phyloP scores from a whole-genome alignment of 2,888 invertebrate species.

The Ischnura elegans region DNA sequence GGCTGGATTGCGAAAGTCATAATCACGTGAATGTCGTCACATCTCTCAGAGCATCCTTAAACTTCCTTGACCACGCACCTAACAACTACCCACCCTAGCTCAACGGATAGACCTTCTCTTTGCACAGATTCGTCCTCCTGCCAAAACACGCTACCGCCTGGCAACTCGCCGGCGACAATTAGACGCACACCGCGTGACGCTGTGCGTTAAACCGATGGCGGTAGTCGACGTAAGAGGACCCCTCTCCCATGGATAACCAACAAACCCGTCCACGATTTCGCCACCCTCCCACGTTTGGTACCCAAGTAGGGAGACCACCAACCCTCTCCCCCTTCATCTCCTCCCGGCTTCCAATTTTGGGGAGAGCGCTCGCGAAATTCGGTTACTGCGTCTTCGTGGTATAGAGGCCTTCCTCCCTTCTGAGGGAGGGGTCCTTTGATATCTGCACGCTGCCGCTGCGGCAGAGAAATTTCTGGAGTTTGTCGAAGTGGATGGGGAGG shows the following conservation, averaged over 20 bases:
- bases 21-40: no score
- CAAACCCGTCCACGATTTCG: background rate
- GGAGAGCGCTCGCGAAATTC: background rate
- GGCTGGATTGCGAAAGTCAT: no score
- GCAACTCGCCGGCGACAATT: conserved; percentile 47
- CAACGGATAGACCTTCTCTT: no score
- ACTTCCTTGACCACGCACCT: no score
- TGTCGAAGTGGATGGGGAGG: background rate
- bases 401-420: background rate
- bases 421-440: background rate
- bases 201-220: conserved; percentile 24
- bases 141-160: background rate
- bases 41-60: no score
- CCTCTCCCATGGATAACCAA: background rate
- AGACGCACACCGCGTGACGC: conserved; percentile 20
- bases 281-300: background rate
- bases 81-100: no score
- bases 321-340: background rate
- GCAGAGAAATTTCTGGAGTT: background rate
- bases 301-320: background rate
- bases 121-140: no score
- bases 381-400: background rate
- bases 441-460: no score
- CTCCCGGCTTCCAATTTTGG: background rate
- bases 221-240: conserved; percentile 7